Evolutionary conservation across 2,797 vertebrate species (phyloP), one percentile per base, ranked within the genome.

Genomic region (Protosalanx chinensis): DNA sequence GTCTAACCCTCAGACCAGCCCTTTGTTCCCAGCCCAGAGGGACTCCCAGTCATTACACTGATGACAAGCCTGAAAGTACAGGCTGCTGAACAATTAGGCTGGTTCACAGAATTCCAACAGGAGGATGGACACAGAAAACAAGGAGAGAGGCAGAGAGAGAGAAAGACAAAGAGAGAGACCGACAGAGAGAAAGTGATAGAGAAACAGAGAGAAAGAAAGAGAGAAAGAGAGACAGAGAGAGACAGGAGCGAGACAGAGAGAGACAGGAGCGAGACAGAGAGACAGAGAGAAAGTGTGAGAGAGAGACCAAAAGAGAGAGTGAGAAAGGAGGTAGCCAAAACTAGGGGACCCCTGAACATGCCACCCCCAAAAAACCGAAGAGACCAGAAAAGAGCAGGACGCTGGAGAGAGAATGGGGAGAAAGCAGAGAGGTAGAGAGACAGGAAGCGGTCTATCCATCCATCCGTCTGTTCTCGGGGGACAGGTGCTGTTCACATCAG

Each of bases 11-110:
- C 67, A 80, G 7, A 77, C 72, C 71, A 56, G 30, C 8, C 75
- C 75, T 87, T 88, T 87, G 83, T 87, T 90, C 86, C 82, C 65
- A 72, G 66, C 78, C 68, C 68, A 72, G 63, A 71, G 77, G 75
- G 79, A 89, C 87, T 89, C 76, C 87, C 76, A 79, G 81, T 88
- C 81, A 90, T 90, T 88, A 88, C 67, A 8, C 65, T 71, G 68
- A 81, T 56, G 75, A 76, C 79, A 81, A 73, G 68, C 20, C 57
- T 68, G 51, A 58, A 63, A 79, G 60, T 75, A 72, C 78, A 76
- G 74, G 23, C 16, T 27, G 0, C 61, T 69, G 12, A 5, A 60
- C 72, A 66, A 30, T 4, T 32, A 30, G 66, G 58, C 72, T 30
- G 64, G 62, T 73, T 67, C 53, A 35, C 53, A 35, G 12, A 46